Evolutionary conservation across 64 coral and sea anemone species (phyloP), one percentile per base, ranked within the genome.

Genomic region (Pocillopora damicornis): DNA sequence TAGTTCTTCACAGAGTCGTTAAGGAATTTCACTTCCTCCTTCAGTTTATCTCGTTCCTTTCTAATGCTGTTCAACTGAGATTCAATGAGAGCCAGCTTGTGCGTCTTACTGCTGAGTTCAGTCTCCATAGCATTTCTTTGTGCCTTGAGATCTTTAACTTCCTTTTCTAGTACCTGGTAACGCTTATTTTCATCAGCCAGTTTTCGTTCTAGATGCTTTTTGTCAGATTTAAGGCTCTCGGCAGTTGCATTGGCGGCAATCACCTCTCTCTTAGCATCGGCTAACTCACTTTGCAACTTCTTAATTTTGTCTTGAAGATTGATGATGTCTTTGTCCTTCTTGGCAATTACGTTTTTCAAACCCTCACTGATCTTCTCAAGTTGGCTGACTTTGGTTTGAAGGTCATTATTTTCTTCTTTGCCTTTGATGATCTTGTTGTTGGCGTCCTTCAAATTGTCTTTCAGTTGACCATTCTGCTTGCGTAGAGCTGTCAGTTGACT

Each of bases 241-340:
- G 91, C 92, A 72, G 74, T 45, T 76, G 87, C 83, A 20, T 97
- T 97, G 22, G 91, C 91, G 63, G 94, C 78, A 62, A 93, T 76
- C 45, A 90, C 60, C 23, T 93, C 88, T 0, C 94, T 76, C 76
- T 97, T 97, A 36, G 92, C 76, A 34, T 83, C 83, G 16, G 92
- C 91, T 30, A 93, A 86, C 13, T 90, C 91, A 59, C 80, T 97
- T 78, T 93, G 91, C 2, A 93, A 75, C 83, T 93, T 97, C 78
- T 97, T 97, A 13, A 97, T 92, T 22, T 97, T 97, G 60, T 97
- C 83, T 59, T 93, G 93, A 11, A 97, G 77, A 1, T 97, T 88
- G 26, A 57, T 56, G n/a, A 93, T 93, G 10, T 87, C 91, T 65
- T 93, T 92, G 79, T 97, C 94, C 72, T 97, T 97, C 79, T 97